Base-by-base conservation (phyloP, 2,888 invertebrate species). In the Onthophagus sagittarius region DNA sequence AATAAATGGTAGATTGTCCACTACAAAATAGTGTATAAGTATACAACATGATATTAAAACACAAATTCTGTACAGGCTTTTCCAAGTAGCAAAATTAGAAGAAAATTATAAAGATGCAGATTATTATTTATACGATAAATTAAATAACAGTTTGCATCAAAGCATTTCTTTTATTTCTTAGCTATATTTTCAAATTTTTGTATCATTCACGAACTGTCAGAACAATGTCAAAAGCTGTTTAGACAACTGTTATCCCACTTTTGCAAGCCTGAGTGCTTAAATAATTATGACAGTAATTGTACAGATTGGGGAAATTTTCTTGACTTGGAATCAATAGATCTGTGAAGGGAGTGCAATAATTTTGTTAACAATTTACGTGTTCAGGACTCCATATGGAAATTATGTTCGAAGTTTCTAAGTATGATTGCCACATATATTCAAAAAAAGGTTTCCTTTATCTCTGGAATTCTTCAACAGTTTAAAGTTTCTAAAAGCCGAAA, bases 11-110 rank as follows among this genome's bases (percentile, higher is more conserved):
- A n/a, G n/a, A n/a, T n/a, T n/a, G n/a, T n/a, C n/a, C n/a, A n/a
- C 67, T 74, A 62, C 64, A 72, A 53, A 73, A 74, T 70, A 71
- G 23, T 74, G 75, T 72, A 32, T 75, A 9, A 71, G 72, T 62
- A 72, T 75, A 72, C 75, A 74, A 63, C 71, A 74, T 72, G 74
- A 70, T 67, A 15, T 74, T 15, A 62, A 65, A 3, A 72, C 2
- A 73, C 73, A 4, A n/a, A n/a, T n/a, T n/a, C n/a, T n/a, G n/a
- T n/a, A n/a, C n/a, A n/a, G n/a, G n/a, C n/a, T n/a, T n/a, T n/a
- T n/a, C n/a, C n/a, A n/a, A n/a, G n/a, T n/a, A n/a, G n/a, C n/a
- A n/a, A n/a, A n/a, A n/a, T n/a, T n/a, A n/a, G n/a, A n/a, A n/a
- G n/a, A n/a, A n/a, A n/a, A n/a, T n/a, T n/a, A n/a, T n/a, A n/a